Conservation (phyloP, 2,888 invertebrate genomes). For the Rhaphigaster nebulosa region DNA sequence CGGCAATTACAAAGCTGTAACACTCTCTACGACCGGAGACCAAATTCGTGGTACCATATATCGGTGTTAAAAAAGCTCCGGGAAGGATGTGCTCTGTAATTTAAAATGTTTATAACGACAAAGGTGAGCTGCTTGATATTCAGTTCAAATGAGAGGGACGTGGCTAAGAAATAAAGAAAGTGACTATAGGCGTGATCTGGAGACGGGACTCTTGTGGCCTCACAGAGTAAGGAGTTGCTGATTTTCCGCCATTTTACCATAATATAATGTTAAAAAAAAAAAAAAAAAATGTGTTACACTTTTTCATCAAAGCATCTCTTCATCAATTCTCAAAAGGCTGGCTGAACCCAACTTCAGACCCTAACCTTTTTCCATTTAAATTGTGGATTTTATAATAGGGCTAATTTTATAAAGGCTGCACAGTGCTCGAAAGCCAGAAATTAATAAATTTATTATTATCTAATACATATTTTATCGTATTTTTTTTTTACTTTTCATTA, state of each 20-base stretch:
- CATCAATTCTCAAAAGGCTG: too few relatives aligned
- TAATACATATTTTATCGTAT: too few relatives aligned
- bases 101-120: constrained; percentile 51
- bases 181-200: constrained; percentile 23
- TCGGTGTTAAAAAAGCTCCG: constrained; percentile 31
- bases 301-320: too few relatives aligned
- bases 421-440: too few relatives aligned
- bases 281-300: too few relatives aligned
- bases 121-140: constrained; percentile 53
- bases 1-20: constrained; percentile 13
- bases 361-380: too few relatives aligned
- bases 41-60: constrained; percentile 17
- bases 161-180: constrained; percentile 51
- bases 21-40: constrained; percentile 15
- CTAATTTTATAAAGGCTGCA: too few relatives aligned
- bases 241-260: background rate
- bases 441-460: too few relatives aligned
- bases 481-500: too few relatives aligned
- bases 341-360: too few relatives aligned
- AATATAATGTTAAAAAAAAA: background rate
- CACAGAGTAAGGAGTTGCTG: background rate
- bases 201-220: background rate
- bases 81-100: constrained; percentile 19
- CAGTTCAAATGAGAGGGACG: constrained; percentile 52
- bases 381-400: too few relatives aligned